These are phyloP conservation scores for Silurus aristotelis DNA, from an alignment of 2,797 vertebrate genomes.

Conservation along the genomic window DNA sequence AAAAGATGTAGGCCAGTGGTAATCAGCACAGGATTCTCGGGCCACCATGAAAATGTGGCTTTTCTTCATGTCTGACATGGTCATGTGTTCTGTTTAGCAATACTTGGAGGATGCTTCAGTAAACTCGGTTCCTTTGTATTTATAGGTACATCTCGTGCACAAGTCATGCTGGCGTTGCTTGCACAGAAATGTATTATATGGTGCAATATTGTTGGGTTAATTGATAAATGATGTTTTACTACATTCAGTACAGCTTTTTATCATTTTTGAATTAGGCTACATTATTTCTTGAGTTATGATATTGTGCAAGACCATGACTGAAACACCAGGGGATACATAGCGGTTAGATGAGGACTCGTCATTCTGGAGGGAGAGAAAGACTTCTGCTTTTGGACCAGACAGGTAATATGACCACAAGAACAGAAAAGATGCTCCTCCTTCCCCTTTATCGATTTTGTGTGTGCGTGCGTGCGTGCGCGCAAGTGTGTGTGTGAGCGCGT, in stretches of 20 bases:
- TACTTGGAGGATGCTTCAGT: background rate
- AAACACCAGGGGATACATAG: background rate
- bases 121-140: background rate
- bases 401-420: conserved; percentile 77
- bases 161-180: background rate
- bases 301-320: background rate
- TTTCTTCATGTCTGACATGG: conserved; percentile 10
- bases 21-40: background rate
- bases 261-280: background rate
- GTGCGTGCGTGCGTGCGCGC: conserved; percentile 27
- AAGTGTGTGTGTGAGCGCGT: background rate
- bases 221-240: background rate
- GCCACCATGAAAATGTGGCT: conserved; percentile 8
- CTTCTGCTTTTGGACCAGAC: conserved; percentile 61
- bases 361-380: conserved; percentile 32
- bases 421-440: conserved; percentile 78
- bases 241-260: background rate
- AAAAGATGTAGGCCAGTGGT: conserved; percentile 32
- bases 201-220: background rate
- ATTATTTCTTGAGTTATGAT: background rate
- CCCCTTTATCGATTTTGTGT: conserved; percentile 74
- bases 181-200: background rate
- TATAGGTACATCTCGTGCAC: background rate
- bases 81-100: conserved; percentile 11
- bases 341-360: background rate